Evolutionary conservation across 2,888 invertebrate species (phyloP).

Genomic region (Tolmerus cingulatus): DNA sequence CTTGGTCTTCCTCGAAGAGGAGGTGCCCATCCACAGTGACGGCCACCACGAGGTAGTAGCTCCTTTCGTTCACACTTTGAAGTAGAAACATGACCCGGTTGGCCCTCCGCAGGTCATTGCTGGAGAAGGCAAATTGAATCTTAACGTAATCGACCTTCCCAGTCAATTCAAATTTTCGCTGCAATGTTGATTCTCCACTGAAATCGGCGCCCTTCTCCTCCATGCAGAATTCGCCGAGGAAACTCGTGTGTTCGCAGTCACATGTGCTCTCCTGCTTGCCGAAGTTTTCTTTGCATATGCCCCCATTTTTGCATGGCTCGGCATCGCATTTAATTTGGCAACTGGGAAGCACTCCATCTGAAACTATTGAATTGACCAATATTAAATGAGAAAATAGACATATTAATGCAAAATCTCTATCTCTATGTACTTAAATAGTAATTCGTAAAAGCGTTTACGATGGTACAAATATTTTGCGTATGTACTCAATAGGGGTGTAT

Average conservation of each 20-base stretch:
- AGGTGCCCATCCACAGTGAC: constrained; percentile 84
- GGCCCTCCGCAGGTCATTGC: constrained; percentile 78
- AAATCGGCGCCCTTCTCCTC: constrained; percentile 92
- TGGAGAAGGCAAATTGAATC: constrained; percentile 87
- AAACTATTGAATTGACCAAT: constrained; percentile 59
- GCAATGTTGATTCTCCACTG: constrained; percentile 83
- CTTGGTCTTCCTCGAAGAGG: constrained; percentile 85
- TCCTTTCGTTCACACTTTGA: constrained; percentile 84
- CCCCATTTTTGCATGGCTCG: constrained; percentile 86
- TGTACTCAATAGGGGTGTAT: no score
- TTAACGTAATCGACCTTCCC: constrained; percentile 80
- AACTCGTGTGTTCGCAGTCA: constrained; percentile 88
- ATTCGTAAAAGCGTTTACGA: no score
- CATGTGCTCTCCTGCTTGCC: constrained; percentile 85
- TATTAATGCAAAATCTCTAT: no score
- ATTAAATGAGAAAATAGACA: background rate
- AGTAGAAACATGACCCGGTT: constrained; percentile 80
- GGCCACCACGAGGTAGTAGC: constrained; percentile 83
- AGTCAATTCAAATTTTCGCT: constrained; percentile 77
- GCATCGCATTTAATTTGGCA: constrained; percentile 91
- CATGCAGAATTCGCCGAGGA: constrained; percentile 86
- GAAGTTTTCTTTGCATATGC: constrained; percentile 89
- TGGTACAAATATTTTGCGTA: no score
- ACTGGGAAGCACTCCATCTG: constrained; percentile 76
- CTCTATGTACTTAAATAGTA: no score